Percentiles rank a stretch among this genome's conserved stretches.
These are phyloP conservation scores for Physella acuta DNA, from an alignment of 1,140 invertebrate genomes.

Conservation along the genomic window DNA sequence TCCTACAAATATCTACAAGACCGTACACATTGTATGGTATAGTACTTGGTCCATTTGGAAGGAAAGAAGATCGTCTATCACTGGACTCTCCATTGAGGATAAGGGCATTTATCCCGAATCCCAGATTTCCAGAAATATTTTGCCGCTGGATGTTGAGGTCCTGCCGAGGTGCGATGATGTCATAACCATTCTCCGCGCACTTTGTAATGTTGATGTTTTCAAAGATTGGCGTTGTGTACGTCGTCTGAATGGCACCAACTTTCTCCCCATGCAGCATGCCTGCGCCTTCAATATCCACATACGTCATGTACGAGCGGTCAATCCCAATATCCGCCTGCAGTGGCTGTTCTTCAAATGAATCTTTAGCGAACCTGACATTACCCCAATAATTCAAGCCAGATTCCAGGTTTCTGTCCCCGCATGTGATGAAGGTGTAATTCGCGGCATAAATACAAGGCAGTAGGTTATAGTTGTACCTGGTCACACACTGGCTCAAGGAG, in stretches of 20 bases:
- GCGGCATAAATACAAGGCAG: conserved; percentile 60
- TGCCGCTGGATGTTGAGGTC: conserved; percentile 55
- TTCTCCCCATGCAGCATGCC: conserved; percentile 93
- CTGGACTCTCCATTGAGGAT: conserved; percentile 90
- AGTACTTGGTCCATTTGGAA: conserved; percentile 64
- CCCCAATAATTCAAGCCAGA: conserved; percentile 86
- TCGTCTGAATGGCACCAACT: conserved; percentile 81
- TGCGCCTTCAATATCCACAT: conserved; percentile 88
- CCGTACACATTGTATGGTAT: conserved; percentile 95
- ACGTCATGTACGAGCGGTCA: conserved; percentile 67
- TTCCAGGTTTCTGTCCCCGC: conserved; percentile 76
- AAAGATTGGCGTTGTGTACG: conserved; percentile 79
- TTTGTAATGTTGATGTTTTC: conserved; percentile 79
- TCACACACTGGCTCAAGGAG: conserved; percentile 81
- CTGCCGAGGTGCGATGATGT: conserved; percentile 82
- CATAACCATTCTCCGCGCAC: conserved; percentile 88
- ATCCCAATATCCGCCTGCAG: conserved; percentile 53
- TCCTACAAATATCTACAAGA: conserved; percentile 93
- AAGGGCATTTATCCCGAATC: conserved; percentile 84
- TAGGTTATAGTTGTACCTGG: conserved; percentile 65
- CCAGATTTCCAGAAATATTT: conserved; percentile 80
- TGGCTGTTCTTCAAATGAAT: conserved; percentile 76
- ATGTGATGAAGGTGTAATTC: conserved; percentile 94
- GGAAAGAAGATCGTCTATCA: conserved; percentile 77
- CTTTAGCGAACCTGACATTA: conserved; percentile 87